These are phyloP conservation scores for Esox masquinongy DNA, from an alignment of 2,797 vertebrate genomes.

Conservation along the genomic window DNA sequence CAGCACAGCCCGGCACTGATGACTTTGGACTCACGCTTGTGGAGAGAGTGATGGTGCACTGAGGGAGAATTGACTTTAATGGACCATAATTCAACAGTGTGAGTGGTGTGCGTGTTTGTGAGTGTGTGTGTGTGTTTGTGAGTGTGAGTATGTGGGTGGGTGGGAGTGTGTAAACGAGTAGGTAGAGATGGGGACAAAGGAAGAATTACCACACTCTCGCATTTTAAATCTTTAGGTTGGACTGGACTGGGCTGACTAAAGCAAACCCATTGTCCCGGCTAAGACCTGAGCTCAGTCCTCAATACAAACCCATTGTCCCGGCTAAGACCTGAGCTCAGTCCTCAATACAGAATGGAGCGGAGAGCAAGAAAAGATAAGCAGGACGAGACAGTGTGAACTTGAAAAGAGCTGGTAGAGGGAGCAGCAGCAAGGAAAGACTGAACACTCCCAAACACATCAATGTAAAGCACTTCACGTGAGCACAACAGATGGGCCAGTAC, in stretches of 20 bases:
- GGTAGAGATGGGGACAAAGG: neutral
- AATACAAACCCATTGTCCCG: conserved; percentile 13
- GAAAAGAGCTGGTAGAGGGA: neutral
- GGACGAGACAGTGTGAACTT: neutral
- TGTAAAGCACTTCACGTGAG: neutral
- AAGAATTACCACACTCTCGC: conserved; percentile 1
- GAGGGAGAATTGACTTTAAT: conserved; percentile 28
- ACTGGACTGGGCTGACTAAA: conserved; percentile 20
- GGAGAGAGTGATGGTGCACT: neutral
- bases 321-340: conserved; percentile 2
- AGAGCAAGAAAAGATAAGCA: neutral
- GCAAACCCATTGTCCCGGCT: conserved; percentile 18
- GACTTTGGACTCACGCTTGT: conserved; percentile 14
- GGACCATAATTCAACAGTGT: conserved; percentile 21
- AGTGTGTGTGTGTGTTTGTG: conserved; percentile 10
- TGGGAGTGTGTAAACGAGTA: neutral
- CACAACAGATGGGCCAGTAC: neutral
- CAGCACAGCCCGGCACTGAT: conserved; percentile 12
- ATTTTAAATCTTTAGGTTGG: conserved; percentile 9
- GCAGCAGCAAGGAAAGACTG: neutral
- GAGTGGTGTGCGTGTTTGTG: neutral
- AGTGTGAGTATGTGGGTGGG: neutral
- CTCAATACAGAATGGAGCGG: neutral
- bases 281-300: neutral
- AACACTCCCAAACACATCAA: neutral